phyloP scores from a whole-genome alignment of 2,888 invertebrate genomes.

The Salpingus planirostris region DNA sequence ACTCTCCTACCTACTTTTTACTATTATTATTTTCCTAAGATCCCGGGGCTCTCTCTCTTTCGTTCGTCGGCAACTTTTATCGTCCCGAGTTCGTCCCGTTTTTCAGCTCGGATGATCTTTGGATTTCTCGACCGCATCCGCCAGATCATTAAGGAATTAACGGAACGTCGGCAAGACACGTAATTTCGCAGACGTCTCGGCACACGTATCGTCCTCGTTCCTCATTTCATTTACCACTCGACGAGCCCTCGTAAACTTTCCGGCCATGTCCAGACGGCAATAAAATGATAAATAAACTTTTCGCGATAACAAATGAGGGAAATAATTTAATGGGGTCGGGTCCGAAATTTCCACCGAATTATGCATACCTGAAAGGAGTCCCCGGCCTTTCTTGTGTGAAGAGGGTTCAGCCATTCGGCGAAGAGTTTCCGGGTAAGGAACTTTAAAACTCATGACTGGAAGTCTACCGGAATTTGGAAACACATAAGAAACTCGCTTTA shows the following conservation, averaged over 20 bases:
- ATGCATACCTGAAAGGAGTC: conserved; percentile 11
- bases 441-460: conserved; percentile 5
- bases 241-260: too few relatives aligned
- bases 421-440: too few relatives aligned
- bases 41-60: conserved; percentile 6
- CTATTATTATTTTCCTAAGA: conserved; percentile 18
- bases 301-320: too few relatives aligned
- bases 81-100: conserved; percentile 3
- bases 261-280: too few relatives aligned
- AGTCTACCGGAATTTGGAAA: conserved; percentile 8
- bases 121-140: conserved; percentile 5
- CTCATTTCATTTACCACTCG: too few relatives aligned
- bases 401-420: too few relatives aligned
- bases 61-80: conserved; percentile 9
- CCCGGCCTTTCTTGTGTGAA: too few relatives aligned
- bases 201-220: too few relatives aligned
- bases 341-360: conserved; percentile 8
- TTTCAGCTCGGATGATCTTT: conserved; percentile 8
- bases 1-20: conserved; percentile 12
- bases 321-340: too few relatives aligned
- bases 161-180: conserved; percentile 5
- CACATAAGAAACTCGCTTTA: conserved; percentile 7
- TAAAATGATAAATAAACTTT: too few relatives aligned
- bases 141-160: conserved; percentile 8
- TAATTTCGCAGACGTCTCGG: too few relatives aligned